These are phyloP conservation scores for Antigone vipio DNA, from an alignment of 2,113 vertebrate species.

Conservation along the genomic window DNA sequence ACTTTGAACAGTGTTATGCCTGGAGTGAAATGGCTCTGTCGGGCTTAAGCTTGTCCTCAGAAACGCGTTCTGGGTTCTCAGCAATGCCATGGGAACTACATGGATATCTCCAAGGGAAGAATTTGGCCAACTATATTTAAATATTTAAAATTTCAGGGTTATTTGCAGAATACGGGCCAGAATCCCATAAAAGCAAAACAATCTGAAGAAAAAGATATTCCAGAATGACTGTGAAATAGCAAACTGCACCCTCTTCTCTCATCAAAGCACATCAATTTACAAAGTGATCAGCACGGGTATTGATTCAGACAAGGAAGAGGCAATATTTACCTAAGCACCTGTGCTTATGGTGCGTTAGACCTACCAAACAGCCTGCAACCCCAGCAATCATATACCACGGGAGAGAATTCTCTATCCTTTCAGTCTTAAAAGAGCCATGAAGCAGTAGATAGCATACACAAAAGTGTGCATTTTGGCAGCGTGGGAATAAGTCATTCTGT, in stretches of 20 bases:
- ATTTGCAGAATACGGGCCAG: conserved; percentile 20
- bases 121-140: conserved; percentile 40
- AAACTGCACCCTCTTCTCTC: conserved; percentile 47
- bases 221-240: conserved; percentile 24
- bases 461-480: conserved; percentile 11
- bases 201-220: conserved; percentile 50
- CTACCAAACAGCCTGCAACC: conserved; percentile 16
- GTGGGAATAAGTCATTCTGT: background rate
- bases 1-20: conserved; percentile 51
- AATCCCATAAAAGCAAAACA: conserved; percentile 50
- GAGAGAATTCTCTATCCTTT: conserved; percentile 4
- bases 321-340: conserved; percentile 63
- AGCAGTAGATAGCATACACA: background rate
- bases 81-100: conserved; percentile 13
- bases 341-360: background rate
- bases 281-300: background rate
- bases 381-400: background rate
- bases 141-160: conserved; percentile 43
- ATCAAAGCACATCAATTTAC: conserved; percentile 30
- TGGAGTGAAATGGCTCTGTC: conserved; percentile 36
- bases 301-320: conserved; percentile 21
- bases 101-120: background rate
- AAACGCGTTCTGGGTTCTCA: background rate
- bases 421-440: conserved; percentile 15
- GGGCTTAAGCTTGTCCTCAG: conserved; percentile 39